Percentiles rank a stretch among this genome's conserved stretches.
phyloP scores from a whole-genome alignment of 2,888 invertebrate species.

The Amaurobius ferox region DNA sequence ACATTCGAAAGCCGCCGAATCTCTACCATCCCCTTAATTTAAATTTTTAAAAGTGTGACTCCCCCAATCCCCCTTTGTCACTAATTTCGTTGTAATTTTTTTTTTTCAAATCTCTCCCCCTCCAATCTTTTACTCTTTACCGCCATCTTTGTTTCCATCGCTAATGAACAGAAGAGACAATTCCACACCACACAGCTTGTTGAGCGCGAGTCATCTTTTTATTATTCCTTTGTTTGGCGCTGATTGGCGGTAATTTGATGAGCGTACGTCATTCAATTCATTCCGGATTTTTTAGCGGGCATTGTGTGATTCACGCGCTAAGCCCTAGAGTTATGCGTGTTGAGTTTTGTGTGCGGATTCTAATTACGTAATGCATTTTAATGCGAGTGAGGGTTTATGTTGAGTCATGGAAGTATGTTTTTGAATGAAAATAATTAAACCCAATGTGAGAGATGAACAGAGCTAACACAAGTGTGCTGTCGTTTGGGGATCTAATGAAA shows the following conservation, averaged over 20 bases:
- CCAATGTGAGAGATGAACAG: not conserved
- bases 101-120: not conserved
- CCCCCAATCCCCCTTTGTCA: not conserved
- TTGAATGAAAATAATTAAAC: not conserved
- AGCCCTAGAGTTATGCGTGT: not conserved
- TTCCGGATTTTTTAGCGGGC: not conserved
- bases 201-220: constrained; percentile 40
- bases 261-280: constrained; percentile 37
- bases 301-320: constrained; percentile 6
- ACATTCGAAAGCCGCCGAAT: too few species aligned
- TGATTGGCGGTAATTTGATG: constrained; percentile 58
- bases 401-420: not conserved
- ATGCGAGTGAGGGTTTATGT: not conserved
- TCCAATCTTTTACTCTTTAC: constrained; percentile 22
- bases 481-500: too few species aligned
- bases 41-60: not conserved
- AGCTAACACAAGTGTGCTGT: not conserved
- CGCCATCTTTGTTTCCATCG: constrained; percentile 60
- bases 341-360: not conserved
- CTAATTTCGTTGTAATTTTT: not conserved
- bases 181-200: constrained; percentile 63
- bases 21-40: not conserved
- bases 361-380: constrained; percentile 12
- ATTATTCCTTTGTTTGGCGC: constrained; percentile 31
- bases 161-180: constrained; percentile 62